phyloP scores from a whole-genome alignment of 2,797 vertebrate species.

The Hypotaenidia philippensis region DNA sequence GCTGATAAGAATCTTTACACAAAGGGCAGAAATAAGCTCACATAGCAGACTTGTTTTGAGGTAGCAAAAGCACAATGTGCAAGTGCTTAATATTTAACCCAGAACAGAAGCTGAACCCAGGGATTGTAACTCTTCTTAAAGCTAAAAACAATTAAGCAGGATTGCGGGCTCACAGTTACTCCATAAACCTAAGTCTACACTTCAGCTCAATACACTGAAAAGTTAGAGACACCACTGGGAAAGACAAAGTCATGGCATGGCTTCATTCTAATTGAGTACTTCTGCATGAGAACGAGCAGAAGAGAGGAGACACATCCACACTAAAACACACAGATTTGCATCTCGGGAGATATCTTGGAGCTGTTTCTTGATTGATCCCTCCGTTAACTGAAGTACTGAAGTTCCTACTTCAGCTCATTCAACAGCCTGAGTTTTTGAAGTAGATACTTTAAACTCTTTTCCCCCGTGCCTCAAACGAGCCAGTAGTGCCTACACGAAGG shows the following conservation, averaged over 20 bases:
- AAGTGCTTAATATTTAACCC: neutral
- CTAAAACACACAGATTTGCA: neutral
- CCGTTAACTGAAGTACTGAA: slow-evolving; percentile 14
- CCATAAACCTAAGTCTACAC: neutral
- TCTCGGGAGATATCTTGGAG: neutral
- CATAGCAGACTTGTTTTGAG: neutral
- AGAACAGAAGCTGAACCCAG: neutral
- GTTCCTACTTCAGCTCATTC: slow-evolving; percentile 31
- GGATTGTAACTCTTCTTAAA: neutral
- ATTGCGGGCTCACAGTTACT: neutral
- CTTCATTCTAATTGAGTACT: neutral
- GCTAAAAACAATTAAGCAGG: neutral
- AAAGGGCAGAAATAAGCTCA: neutral
- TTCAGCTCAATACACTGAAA: neutral
- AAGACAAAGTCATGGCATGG: neutral
- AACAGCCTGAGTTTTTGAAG: neutral
- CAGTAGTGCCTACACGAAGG: neutral
- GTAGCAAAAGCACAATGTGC: neutral
- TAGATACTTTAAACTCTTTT: slow-evolving; percentile 31
- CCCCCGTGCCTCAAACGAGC: neutral
- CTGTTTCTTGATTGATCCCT: slow-evolving; percentile 32
- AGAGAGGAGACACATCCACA: neutral
- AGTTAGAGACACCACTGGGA: neutral
- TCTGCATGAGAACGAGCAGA: neutral
- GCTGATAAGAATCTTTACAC: neutral